Conservation (phyloP, 2,797 vertebrate genomes). For the Pampus argenteus region DNA sequence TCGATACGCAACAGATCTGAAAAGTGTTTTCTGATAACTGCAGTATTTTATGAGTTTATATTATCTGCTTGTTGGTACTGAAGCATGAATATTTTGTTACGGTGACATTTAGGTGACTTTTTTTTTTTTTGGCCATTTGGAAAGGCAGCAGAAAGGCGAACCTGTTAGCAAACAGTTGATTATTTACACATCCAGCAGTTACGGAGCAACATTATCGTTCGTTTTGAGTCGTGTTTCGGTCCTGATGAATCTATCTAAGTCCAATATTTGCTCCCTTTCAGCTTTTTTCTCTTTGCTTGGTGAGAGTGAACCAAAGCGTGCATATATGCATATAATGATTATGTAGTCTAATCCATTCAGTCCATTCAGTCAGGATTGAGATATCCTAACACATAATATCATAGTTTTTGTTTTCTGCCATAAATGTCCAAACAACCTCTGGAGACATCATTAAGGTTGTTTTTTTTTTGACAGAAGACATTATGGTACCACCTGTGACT, state of each 20-base stretch:
- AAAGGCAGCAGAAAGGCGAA: background rate
- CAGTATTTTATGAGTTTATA: background rate
- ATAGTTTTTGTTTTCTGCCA: no score
- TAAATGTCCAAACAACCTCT: slow-evolving; percentile 12
- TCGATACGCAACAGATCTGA: background rate
- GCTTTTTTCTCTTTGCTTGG: no score
- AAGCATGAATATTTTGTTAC: background rate
- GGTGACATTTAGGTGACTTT: background rate
- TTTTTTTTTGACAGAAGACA: slow-evolving; percentile 3
- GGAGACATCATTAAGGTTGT: slow-evolving; percentile 4
- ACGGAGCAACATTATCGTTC: no score
- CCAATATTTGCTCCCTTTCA: background rate
- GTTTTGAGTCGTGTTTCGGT: background rate
- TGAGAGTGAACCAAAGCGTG: no score
- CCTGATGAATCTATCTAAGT: background rate
- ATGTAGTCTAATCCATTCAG: no score
- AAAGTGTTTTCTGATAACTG: background rate
- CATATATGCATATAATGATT: no score
- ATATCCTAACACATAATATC: no score
- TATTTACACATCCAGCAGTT: no score
- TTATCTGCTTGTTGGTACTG: background rate
- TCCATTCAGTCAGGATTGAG: no score
- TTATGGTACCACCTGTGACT: background rate
- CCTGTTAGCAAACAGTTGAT: no score
- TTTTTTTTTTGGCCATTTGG: no score